Percentiles rank a stretch among this genome's conserved stretches.
phyloP scores from a whole-genome alignment of 1,140 invertebrate genomes.

The Dreissena polymorpha region DNA sequence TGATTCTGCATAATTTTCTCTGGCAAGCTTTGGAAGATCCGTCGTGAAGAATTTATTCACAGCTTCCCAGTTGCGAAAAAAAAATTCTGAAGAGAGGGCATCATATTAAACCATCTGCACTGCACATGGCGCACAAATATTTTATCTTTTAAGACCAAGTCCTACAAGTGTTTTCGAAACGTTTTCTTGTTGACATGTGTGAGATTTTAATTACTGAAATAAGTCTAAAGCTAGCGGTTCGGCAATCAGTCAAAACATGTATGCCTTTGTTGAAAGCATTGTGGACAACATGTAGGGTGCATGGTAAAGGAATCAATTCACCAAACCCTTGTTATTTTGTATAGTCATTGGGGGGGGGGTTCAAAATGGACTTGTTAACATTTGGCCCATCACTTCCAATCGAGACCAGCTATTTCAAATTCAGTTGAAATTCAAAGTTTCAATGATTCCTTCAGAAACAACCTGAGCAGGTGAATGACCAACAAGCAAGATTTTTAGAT shows the following conservation, averaged over 20 bases:
- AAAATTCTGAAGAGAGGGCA: slow-evolving; percentile 21
- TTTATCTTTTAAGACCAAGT: slow-evolving; percentile 27
- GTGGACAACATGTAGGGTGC: slow-evolving; percentile 32
- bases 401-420: not conserved
- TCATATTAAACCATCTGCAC: slow-evolving; percentile 23
- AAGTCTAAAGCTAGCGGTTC: slow-evolving; percentile 25
- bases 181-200: slow-evolving; percentile 24
- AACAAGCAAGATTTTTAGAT: slow-evolving; percentile 13
- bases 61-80: slow-evolving; percentile 15
- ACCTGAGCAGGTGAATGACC: slow-evolving; percentile 12
- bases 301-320: slow-evolving; percentile 25
- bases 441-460: slow-evolving; percentile 6
- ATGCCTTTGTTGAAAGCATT: slow-evolving; percentile 21
- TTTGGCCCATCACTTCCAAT: slow-evolving; percentile 28
- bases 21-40: too few relatives aligned
- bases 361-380: slow-evolving; percentile 36
- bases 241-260: slow-evolving; percentile 22
- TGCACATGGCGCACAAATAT: slow-evolving; percentile 17
- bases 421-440: slow-evolving; percentile 17
- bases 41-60: not conserved
- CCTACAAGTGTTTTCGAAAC: not conserved
- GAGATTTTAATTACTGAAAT: slow-evolving; percentile 15
- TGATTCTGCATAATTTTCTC: too few relatives aligned
- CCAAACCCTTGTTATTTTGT: not conserved
- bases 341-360: not conserved